A percentile compares a stretch with the other conserved stretches of the same genome.
These are phyloP conservation scores for Pardosa pseudoannulata DNA, from an alignment of 2,888 invertebrate genomes.

Conservation along the genomic window DNA sequence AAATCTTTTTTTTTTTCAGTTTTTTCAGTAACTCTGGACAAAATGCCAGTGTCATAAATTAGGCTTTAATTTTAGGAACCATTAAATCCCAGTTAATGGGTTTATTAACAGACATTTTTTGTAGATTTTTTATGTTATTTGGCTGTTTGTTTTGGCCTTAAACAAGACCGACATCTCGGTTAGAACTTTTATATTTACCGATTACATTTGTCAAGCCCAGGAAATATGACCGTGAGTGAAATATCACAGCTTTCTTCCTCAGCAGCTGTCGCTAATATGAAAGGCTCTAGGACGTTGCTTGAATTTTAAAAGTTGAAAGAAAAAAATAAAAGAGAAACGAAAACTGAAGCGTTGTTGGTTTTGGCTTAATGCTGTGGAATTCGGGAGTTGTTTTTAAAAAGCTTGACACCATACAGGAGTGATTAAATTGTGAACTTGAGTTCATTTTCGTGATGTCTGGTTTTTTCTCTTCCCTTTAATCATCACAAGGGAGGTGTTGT, in stretches of 20 bases:
- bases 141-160: not conserved
- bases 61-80: not conserved
- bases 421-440: not conserved
- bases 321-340: not conserved
- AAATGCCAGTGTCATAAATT: not conserved
- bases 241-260: not conserved
- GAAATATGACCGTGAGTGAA: not conserved
- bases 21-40: too few relatives aligned
- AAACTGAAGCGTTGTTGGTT: not conserved
- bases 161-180: not conserved
- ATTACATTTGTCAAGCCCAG: not conserved
- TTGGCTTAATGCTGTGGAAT: not conserved
- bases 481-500: too few relatives aligned
- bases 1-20: too few relatives aligned
- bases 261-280: constrained; percentile 14
- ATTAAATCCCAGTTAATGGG: not conserved
- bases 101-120: not conserved
- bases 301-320: not conserved
- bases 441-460: not conserved
- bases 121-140: not conserved
- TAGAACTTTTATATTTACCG: not conserved
- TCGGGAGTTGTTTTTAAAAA: not conserved
- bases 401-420: not conserved
- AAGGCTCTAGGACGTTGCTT: not conserved
- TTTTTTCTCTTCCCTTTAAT: not conserved